Percentiles rank a stretch among this genome's conserved stretches.
phyloP scores from a whole-genome alignment of 2,113 vertebrate species.

The Ptychochromis oligacanthus region DNA sequence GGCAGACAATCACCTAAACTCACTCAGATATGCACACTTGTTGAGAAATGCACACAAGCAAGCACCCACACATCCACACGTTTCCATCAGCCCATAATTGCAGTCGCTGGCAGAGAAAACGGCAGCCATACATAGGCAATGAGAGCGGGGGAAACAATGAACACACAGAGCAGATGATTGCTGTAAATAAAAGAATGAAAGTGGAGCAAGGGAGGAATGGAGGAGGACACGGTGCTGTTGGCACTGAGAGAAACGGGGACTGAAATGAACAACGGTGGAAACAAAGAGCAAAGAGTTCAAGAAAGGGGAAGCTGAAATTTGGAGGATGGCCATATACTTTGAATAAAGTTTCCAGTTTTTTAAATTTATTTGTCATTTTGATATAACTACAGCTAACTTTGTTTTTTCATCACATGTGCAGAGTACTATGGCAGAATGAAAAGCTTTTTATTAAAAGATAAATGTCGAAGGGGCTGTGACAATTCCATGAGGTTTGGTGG shows the following conservation, averaged over 20 bases:
- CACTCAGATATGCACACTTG: constrained; percentile 1
- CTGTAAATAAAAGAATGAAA: constrained; percentile 64
- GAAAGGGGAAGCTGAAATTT: neutral
- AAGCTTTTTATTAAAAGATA: neutral
- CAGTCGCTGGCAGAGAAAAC: constrained; percentile 24
- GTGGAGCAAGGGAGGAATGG: constrained; percentile 28
- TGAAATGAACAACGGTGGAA: neutral
- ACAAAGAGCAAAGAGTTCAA: neutral
- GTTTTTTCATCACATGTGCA: neutral
- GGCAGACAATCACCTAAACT: neutral
- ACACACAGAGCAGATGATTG: constrained; percentile 49
- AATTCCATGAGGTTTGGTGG: neutral
- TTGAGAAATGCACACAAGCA: neutral
- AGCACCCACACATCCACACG: neutral
- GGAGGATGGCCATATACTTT: neutral
- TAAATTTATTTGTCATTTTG: neutral
- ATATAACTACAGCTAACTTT: neutral
- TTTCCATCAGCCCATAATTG: constrained; percentile 27
- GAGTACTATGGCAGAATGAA: neutral
- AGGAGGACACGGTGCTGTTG: constrained; percentile 24
- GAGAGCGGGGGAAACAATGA: constrained; percentile 49
- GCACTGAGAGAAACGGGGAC: neutral
- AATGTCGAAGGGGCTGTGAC: neutral
- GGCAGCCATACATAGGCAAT: constrained; percentile 53
- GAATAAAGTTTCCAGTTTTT: neutral